Evolutionary conservation across 2,888 invertebrate species (phyloP), one percentile per base, ranked within the genome.

Genomic region (Tachystola acroxantha): DNA sequence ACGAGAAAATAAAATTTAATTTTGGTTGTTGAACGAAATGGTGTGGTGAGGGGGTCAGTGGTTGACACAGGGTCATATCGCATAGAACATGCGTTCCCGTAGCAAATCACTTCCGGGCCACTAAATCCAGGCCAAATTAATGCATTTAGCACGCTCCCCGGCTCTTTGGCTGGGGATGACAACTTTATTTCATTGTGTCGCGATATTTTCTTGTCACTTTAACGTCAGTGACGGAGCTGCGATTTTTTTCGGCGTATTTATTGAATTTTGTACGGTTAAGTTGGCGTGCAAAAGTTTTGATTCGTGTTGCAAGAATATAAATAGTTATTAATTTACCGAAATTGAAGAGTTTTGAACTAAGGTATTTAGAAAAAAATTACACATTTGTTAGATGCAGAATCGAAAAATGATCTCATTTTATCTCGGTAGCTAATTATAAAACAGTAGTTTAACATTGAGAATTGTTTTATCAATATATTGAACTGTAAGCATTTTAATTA

Each of bases 21-120:
- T 71, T 80, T 47, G 62, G 58, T 64, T 53, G 45, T 47, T 53
- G 43, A 36, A 39, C 40, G 48, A 47, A 56, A 52, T 48, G 50
- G 45, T 66, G 63, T 57, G 74, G 72, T 72, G 53, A 70, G 67
- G 64, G 76, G 71, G 71, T 74, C 75, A 75, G 65, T 70, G 60
- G 64, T 66, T 65, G 69, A 65, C 68, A 60, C 64, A 71, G 81
- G 78, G 82, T 75, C 78, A 80, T 77, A 77, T 77, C 79, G 69
- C 56, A 50, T 64, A 53, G 62, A 69, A 74, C 79, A 79, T 81
- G 76, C 78, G 78, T 84, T 85, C 84, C 84, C 85, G 85, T 84
- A 73, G 84, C 86, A 85, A 85, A 85, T 86, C 86, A 84, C 82
- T 86, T 86, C 85, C 85, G 85, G 80, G 59, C 86, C 86, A 86